phyloP scores from a whole-genome alignment of 2,797 vertebrate genomes.

The Sebastes flavidus region DNA sequence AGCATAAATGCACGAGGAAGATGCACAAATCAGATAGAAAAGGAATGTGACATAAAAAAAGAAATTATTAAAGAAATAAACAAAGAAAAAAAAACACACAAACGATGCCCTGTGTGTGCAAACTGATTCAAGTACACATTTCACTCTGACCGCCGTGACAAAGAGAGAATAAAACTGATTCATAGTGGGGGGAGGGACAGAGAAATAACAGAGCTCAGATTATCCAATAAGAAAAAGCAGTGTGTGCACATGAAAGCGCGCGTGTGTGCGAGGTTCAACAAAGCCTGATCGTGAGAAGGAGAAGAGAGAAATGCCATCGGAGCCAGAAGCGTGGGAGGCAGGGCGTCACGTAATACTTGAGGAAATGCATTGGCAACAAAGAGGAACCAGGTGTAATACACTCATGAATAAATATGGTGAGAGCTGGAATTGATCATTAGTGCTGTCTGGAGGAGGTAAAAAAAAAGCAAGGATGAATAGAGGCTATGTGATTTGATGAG shows the following conservation, averaged over 20 bases:
- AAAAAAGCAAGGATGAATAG: slow-evolving; percentile 34
- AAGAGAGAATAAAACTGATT: slow-evolving; percentile 25
- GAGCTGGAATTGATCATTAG: slow-evolving; percentile 74
- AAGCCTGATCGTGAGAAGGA: slow-evolving; percentile 41
- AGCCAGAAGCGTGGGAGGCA: slow-evolving; percentile 58
- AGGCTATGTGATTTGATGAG: slow-evolving; percentile 53
- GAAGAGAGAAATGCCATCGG: slow-evolving; percentile 47
- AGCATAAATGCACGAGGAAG: background rate
- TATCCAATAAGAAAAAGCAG: slow-evolving; percentile 22
- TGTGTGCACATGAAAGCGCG: slow-evolving; percentile 15
- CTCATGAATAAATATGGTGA: slow-evolving; percentile 73
- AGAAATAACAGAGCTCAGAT: slow-evolving; percentile 31
- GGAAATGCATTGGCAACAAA: slow-evolving; percentile 69
- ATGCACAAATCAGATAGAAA: background rate
- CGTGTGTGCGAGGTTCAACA: slow-evolving; percentile 21
- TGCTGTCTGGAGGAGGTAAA: slow-evolving; percentile 48
- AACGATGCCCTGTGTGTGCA: background rate
- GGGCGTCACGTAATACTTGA: slow-evolving; percentile 63
- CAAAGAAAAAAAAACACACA: background rate
- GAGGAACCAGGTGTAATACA: slow-evolving; percentile 73
- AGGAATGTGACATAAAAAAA: background rate
- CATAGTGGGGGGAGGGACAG: background rate
- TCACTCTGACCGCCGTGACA: slow-evolving; percentile 4
- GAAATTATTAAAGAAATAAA: background rate
- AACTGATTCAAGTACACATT: background rate